Percentiles rank a stretch among this genome's conserved stretches.
Conservation (phyloP, 2,888 invertebrate genomes). For the Masnerella sp. region DNA sequence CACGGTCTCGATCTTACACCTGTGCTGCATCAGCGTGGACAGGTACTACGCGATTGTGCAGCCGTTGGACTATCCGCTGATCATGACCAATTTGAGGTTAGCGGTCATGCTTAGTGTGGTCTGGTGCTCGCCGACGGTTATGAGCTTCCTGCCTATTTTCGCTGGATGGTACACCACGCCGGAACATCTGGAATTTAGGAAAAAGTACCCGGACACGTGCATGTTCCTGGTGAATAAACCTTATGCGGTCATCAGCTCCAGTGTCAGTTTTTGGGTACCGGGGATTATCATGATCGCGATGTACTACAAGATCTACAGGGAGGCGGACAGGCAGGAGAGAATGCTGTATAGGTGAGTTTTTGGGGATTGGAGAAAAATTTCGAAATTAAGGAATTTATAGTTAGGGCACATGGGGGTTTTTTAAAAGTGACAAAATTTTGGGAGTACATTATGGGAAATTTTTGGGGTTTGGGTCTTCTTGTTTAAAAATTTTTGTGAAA, state of each 20-base stretch:
- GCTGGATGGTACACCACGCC: conserved; percentile 96
- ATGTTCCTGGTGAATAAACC: conserved; percentile 91
- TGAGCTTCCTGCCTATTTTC: conserved; percentile 96
- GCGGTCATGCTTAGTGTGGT: conserved; percentile 91
- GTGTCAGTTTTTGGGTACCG: conserved; percentile 96
- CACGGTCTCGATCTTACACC: conserved; percentile 93
- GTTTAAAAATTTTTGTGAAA: too few species aligned
- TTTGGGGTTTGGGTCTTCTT: too few species aligned
- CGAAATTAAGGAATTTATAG: too few species aligned
- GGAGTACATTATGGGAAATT: too few species aligned
- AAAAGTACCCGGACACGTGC: conserved; percentile 79
- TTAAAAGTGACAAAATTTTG: too few species aligned
- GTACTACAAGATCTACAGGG: conserved; percentile 93
- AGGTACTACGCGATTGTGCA: conserved; percentile 95
- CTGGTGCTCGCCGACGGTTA: conserved; percentile 94
- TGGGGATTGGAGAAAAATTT: not conserved
- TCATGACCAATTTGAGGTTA: conserved; percentile 91
- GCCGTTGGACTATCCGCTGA: conserved; percentile 94
- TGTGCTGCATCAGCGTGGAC: conserved; percentile 95
- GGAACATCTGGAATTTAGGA: conserved; percentile 81
- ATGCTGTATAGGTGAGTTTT: conserved; percentile 87
- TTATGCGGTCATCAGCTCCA: conserved; percentile 92
- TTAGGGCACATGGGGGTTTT: too few species aligned
- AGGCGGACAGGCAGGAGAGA: conserved; percentile 90
- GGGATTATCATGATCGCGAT: conserved; percentile 95